Conservation (phyloP, 2,797 vertebrate species). For the Ambastaia sidthimunki region DNA sequence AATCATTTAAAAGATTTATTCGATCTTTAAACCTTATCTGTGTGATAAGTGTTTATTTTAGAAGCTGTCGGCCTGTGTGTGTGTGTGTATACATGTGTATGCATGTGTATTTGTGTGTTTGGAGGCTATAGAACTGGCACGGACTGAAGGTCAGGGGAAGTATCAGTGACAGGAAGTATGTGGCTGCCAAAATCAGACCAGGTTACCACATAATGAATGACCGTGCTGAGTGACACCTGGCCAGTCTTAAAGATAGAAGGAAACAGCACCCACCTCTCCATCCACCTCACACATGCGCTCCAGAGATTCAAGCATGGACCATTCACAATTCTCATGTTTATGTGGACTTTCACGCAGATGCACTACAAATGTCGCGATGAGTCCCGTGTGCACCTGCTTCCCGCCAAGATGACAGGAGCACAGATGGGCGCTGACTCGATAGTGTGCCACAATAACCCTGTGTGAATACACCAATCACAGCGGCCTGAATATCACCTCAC, state of each 20-base stretch:
- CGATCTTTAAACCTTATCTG: constrained; percentile 19
- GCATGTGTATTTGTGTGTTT: background rate
- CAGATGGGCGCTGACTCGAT: constrained; percentile 58
- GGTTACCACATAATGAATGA: constrained; percentile 81
- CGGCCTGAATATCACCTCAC: constrained; percentile 50
- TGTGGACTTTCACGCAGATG: constrained; percentile 1
- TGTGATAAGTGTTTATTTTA: constrained; percentile 49
- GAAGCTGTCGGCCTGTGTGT: constrained; percentile 31
- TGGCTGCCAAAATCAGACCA: constrained; percentile 78
- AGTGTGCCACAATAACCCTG: constrained; percentile 35
- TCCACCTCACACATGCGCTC: constrained; percentile 9
- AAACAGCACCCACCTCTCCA: constrained; percentile 41
- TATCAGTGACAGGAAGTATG: constrained; percentile 89
- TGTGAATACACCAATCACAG: constrained; percentile 32
- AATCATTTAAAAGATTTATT: constrained; percentile 22
- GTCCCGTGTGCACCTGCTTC: constrained; percentile 45
- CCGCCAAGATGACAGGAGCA: constrained; percentile 48
- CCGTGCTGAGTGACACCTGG: constrained; percentile 82
- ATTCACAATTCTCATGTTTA: constrained; percentile 28
- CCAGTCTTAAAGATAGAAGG: constrained; percentile 70
- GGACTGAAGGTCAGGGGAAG: constrained; percentile 85
- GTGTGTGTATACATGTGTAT: constrained; percentile 25
- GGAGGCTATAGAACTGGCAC: constrained; percentile 71
- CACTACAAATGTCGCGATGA: constrained; percentile 17
- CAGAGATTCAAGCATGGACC: constrained; percentile 13